Evolutionary conservation across 2,888 invertebrate genomes (phyloP), one percentile per base, ranked within the genome.

Genomic region (Lithophane semibrunnea): DNA sequence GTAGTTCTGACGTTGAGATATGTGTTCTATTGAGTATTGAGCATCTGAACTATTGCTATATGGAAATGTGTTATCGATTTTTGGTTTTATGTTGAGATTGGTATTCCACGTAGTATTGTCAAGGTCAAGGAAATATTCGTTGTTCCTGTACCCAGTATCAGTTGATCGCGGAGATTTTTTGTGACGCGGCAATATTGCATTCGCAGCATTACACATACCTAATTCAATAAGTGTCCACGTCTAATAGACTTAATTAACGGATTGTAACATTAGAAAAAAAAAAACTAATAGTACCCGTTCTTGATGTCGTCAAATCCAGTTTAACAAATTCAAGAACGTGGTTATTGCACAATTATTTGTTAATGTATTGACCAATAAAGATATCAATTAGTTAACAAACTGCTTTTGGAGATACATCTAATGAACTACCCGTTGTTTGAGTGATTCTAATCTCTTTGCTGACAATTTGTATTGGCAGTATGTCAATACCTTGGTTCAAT

Each of bases 1-100:
- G 93, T 92, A 92, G 88, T 91, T 75, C 70, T 73, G 72, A 76
- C 75, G 72, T 84, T 75, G 69, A 74, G 24, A 10, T 56, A 37
- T 8, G 37, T 63, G 9, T 82, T 75, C 21, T 67, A 24, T 29
- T 49, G 29, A 76, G 49, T 69, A 69, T 7, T 65, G 52, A 49
- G 37, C 63, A 7, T 72, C 54, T 72, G 72, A 21, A 61, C 56
- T 76, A 52, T 52, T 69, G 52, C 16, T 66, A 4, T 54, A 73
- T 63, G 18, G n/a, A 56, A 66, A 78, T 75, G 16, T 42, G 16
- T 64, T 49, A 85, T 72, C 54, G 79, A 82, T 85, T 73, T 79
- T 73, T 42, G 7, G 44, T 52, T 68, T 49, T 12, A 56, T 10
- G 16, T 61, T 60, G 24, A 68, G 18, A 66, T 65, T 42, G 29